Conservation (phyloP, 2,113 vertebrate genomes). For the Zosterops japonicus region DNA sequence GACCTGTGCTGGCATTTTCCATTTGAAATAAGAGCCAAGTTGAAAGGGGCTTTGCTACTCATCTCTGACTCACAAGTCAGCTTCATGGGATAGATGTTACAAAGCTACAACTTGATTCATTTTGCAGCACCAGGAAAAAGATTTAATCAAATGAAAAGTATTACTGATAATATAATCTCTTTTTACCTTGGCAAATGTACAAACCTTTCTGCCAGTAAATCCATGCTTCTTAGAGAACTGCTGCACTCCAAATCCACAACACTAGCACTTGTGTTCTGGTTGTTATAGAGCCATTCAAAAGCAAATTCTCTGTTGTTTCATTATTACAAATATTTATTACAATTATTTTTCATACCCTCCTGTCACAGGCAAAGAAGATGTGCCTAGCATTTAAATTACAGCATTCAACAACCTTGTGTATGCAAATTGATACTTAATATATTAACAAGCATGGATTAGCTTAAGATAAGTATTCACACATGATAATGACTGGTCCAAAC, state of each 20-base stretch:
- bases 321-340: neutral
- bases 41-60: neutral
- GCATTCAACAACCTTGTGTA: neutral
- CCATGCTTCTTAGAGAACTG: neutral
- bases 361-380: neutral
- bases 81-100: neutral
- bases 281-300: neutral
- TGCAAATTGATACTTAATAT: conserved; percentile 32
- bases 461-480: neutral
- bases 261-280: neutral
- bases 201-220: neutral
- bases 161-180: neutral
- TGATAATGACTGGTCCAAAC: neutral
- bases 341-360: neutral
- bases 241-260: neutral
- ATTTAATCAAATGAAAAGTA: neutral
- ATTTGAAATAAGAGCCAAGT: neutral
- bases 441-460: conserved; percentile 25
- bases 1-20: neutral
- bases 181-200: neutral
- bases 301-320: neutral
- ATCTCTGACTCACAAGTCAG: neutral
- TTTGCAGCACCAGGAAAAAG: neutral
- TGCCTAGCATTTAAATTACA: neutral
- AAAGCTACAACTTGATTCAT: neutral